Evolutionary conservation across 2,797 vertebrate genomes (phyloP), one percentile per base, ranked within the genome.

Genomic region (Anabas testudineus): DNA sequence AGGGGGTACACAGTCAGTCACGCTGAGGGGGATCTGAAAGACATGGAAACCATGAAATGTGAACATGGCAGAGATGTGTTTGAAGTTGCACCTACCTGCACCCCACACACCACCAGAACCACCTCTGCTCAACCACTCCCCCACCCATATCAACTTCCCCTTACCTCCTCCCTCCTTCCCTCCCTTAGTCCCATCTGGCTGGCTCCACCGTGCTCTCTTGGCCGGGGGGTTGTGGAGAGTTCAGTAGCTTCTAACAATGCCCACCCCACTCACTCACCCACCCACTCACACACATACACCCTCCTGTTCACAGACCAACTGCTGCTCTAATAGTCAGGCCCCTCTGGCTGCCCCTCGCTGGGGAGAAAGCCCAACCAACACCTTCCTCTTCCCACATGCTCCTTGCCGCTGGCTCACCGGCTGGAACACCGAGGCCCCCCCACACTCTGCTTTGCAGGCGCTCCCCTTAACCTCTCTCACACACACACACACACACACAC

Each of bases 141-240:
- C 51, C 18, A 57, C 76, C 71, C 76, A 42, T 53, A 81, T 74
- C 74, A 64, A 58, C 80, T 71, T 78, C 81, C 55, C 57, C 36
- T 55, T 52, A 60, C 63, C 60, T 67, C 81, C 74, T 76, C 76
- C 42, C 62, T 67, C 67, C 81, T 74, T 76, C 76, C 42, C 62
- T 67, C 67, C 55, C 68, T 74, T 74, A 61, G 55, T 81, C 90
- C 88, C 85, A 87, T 88, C 87, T 90, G 90, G 90, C 88, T 87
- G 87, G 85, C 78, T 91, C 74, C 67, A 84, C 74, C 84, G 78
- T 80, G 85, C 84, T 92, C 84, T 87, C 84, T 88, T 86, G 88
- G 90, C 85, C 74, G 77, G 89, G 88, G 88, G 93, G 92, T 94
- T 93, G 93, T 76, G 53, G 59, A 92, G 91, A 94, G 93, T 94